These are phyloP conservation scores for Apaloderma vittatum DNA, from an alignment of 2,113 vertebrate genomes.

Conservation along the genomic window DNA sequence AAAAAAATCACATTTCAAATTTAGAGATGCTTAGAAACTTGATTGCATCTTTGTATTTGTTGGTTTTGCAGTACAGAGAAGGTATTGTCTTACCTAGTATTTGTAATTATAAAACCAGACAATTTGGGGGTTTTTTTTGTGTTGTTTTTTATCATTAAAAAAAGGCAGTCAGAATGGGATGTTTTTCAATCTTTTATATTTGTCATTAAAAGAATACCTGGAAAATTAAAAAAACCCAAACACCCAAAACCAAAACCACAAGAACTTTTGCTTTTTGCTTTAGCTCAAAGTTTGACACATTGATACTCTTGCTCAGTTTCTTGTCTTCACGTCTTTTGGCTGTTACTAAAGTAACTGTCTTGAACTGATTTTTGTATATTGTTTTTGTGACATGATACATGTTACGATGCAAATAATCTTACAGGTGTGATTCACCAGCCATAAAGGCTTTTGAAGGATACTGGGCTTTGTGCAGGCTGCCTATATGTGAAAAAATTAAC, in stretches of 20 bases:
- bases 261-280: too few relatives aligned
- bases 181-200: constrained; percentile 82
- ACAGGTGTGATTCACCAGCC: background rate
- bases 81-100: constrained; percentile 74
- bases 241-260: too few relatives aligned
- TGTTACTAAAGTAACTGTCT: background rate
- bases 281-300: too few relatives aligned
- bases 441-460: background rate
- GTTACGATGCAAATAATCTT: background rate
- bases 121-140: constrained; percentile 40
- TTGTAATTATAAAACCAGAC: constrained; percentile 78
- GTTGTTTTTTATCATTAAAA: background rate
- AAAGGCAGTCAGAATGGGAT: constrained; percentile 74
- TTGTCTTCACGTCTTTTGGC: background rate
- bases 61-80: constrained; percentile 77
- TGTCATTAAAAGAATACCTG: constrained; percentile 85
- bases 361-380: background rate
- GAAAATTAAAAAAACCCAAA: constrained; percentile 69
- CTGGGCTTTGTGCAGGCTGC: background rate
- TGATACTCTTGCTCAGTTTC: constrained; percentile 25
- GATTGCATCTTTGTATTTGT: constrained; percentile 79
- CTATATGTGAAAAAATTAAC: background rate
- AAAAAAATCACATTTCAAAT: constrained; percentile 46
- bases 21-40: constrained; percentile 71
- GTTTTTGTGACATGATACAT: background rate